phyloP scores from a whole-genome alignment of 2,797 vertebrate species.

The Leucoraja ocellata region DNA sequence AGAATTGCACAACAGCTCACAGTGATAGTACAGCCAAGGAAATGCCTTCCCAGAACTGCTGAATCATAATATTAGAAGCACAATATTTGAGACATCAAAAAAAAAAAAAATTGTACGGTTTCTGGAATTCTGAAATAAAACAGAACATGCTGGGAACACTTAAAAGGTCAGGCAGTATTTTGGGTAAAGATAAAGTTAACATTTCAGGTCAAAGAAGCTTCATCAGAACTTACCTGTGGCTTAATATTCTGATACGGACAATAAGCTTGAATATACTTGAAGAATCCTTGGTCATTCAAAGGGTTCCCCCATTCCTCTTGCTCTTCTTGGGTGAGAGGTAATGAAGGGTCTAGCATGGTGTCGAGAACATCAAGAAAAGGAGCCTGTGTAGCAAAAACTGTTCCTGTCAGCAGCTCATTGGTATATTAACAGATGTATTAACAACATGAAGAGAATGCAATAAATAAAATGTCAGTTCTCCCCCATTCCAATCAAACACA shows the following conservation, averaged over 20 bases:
- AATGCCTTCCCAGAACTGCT: too few relatives aligned
- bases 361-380: conserved; percentile 86
- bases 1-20: not conserved
- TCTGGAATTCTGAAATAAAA: not conserved
- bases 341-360: conserved; percentile 74
- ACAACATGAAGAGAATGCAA: conserved; percentile 21
- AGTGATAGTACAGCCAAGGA: too few relatives aligned
- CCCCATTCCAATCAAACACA: not conserved
- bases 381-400: conserved; percentile 58
- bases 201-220: too few relatives aligned
- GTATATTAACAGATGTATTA: not conserved
- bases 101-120: not conserved
- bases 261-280: conserved; percentile 73
- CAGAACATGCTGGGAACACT: too few relatives aligned
- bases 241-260: conserved; percentile 86
- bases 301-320: conserved; percentile 92
- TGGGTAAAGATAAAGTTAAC: too few relatives aligned
- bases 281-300: conserved; percentile 59
- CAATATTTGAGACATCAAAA: too few relatives aligned
- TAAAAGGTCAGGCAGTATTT: too few relatives aligned
- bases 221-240: conserved; percentile 68
- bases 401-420: not conserved
- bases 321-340: conserved; percentile 83
- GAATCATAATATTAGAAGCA: too few relatives aligned
- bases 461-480: not conserved